Percentiles rank a stretch among this genome's conserved stretches.
Evolutionary conservation across 2,888 invertebrate species (phyloP).

Genomic region (Malacosoma neustria): DNA sequence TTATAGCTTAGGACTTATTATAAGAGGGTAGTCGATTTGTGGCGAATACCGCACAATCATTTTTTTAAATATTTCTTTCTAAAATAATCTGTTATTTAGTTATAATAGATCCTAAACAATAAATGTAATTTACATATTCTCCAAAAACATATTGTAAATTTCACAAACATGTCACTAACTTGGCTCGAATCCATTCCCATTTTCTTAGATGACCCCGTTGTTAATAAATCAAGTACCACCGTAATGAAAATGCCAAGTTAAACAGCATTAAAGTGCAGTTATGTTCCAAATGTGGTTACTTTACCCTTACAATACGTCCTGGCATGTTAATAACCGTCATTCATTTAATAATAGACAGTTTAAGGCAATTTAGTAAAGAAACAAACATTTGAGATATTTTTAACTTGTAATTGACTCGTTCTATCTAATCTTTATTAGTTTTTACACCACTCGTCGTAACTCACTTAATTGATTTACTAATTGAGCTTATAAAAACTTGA

Average conservation of each 20-base stretch:
- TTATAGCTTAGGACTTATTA: no score
- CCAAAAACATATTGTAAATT: constrained; percentile 38
- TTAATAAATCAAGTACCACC: constrained; percentile 36
- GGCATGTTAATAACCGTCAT: not conserved
- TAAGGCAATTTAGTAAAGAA: constrained; percentile 4
- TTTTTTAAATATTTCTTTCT: no score
- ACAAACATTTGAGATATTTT: constrained; percentile 6
- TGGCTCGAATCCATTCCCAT: constrained; percentile 39
- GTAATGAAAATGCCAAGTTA: constrained; percentile 45
- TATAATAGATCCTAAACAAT: no score
- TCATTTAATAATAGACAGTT: not conserved
- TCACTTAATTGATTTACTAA: constrained; percentile 24
- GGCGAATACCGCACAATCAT: no score
- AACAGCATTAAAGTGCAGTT: constrained; percentile 23
- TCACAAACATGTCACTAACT: constrained; percentile 25
- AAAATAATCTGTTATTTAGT: no score
- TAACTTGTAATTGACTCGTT: constrained; percentile 3
- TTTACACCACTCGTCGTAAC: constrained; percentile 15
- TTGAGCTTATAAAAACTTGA: constrained; percentile 25
- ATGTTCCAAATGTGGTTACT: constrained; percentile 15
- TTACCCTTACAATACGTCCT: constrained; percentile 7
- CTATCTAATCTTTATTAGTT: constrained; percentile 21
- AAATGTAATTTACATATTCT: constrained; percentile 10
- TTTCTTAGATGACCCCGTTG: constrained; percentile 46
- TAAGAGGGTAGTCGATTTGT: no score